Evolutionary conservation across 2,797 vertebrate genomes (phyloP).

Genomic region (Anableps anableps): DNA sequence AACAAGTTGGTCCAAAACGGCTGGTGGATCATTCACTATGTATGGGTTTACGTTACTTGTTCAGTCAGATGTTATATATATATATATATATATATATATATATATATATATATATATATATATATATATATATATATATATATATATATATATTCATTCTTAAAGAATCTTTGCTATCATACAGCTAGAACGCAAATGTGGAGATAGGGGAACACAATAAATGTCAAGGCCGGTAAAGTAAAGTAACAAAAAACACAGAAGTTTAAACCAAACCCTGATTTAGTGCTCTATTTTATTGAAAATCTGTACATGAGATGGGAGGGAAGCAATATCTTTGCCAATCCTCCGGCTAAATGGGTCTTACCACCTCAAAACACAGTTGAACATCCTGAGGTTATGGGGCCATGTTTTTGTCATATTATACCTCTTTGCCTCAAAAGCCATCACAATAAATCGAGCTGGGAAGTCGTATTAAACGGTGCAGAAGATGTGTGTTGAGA

Average conservation of each 20-base stretch:
- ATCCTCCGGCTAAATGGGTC: conserved; percentile 72
- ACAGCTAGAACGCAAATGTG: background rate
- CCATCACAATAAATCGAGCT: conserved; percentile 90
- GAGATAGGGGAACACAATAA: conserved; percentile 4
- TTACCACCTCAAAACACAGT: conserved; percentile 79
- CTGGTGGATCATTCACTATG: background rate
- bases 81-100: too few species aligned
- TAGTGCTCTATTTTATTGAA: conserved; percentile 74
- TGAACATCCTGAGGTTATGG: conserved; percentile 88
- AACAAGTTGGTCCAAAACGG: background rate
- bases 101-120: background rate
- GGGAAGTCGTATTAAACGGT: conserved; percentile 89
- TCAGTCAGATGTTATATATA: too few species aligned
- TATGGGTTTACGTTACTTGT: too few species aligned
- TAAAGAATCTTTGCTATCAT: background rate
- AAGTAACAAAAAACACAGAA: conserved; percentile 35
- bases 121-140: background rate
- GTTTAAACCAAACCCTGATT: conserved; percentile 70
- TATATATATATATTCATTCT: too few species aligned
- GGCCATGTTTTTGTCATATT: conserved; percentile 91
- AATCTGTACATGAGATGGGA: conserved; percentile 71
- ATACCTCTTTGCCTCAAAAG: conserved; percentile 94
- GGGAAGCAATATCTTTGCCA: conserved; percentile 75
- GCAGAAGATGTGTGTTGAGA: conserved; percentile 88
- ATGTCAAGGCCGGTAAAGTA: background rate